Evolutionary conservation across 2,888 invertebrate species (phyloP), one percentile per base, ranked within the genome.

Genomic region (Sminthurinus aureus): DNA sequence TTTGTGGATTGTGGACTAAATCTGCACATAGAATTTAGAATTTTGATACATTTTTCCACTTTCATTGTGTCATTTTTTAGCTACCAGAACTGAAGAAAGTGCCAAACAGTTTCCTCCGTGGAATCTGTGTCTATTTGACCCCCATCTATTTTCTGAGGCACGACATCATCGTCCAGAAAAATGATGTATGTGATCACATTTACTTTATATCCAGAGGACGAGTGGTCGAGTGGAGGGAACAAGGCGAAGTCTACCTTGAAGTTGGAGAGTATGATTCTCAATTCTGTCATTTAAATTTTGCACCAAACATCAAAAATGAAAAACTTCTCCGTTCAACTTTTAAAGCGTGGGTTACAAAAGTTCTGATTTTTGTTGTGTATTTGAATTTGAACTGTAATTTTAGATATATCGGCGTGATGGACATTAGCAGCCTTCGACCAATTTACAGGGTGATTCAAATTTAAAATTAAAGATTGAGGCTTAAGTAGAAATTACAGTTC

Each of bases 121-220:
- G 81, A 22, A 83, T 85, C 67, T 83, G 84, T 64, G 84, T 83
- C 15, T 75, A 83, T 58, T 38, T 85, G 75, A 81, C 80, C 13
- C 84, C 83, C 0, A 79, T 79, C 26, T 85, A 85, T 73, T 85
- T 83, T 64, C 73, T 85, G 13, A 18, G 79, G 3, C 81, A 84
- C 71, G 84, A 84, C 71, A 51, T 84, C 50, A 81, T 85, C 18
- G 82, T 83, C 4, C 83, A 84, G 50, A 71, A 84, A 66, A 83
- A 67, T 8, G 85, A 85, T 78, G 52, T 84, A 38, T 85, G 85
- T 52, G 85, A 85, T 50, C 64, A 58, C 20, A 82, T 85, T 77
- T 85, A 84, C 69, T 81, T 85, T 69, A 79, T 85, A 4, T 85
- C 78, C 50, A 75, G 84, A n/a, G 85, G 85, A 2, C 71, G 71